phyloP scores from a whole-genome alignment of 2,113 vertebrate genomes.

The Nesoenas mayeri region DNA sequence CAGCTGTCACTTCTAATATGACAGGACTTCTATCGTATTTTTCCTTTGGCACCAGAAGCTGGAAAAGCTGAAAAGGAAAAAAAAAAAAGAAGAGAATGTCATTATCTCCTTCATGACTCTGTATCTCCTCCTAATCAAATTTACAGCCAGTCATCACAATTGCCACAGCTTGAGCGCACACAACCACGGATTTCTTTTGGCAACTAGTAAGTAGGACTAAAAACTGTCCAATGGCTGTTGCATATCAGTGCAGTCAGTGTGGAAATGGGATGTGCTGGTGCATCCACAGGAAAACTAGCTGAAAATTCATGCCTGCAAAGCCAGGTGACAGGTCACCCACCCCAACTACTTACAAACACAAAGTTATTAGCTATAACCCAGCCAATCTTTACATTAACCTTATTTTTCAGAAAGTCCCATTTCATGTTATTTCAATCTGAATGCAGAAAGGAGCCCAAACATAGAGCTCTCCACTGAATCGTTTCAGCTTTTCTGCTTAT shows the following conservation, averaged over 20 bases:
- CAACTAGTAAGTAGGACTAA: not conserved
- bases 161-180: not conserved
- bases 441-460: not conserved
- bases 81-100: not conserved
- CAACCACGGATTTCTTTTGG: not conserved
- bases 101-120: not conserved
- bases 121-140: not conserved
- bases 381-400: not conserved
- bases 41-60: slow-evolving; percentile 81
- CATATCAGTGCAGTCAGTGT: not conserved
- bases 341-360: not conserved
- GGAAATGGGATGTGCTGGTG: not conserved
- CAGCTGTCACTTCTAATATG: slow-evolving; percentile 89
- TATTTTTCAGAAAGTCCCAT: not conserved
- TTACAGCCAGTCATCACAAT: not conserved
- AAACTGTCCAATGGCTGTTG: not conserved
- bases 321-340: not conserved
- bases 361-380: not conserved
- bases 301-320: not conserved
- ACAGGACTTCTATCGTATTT: slow-evolving; percentile 81
- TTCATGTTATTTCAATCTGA: not conserved
- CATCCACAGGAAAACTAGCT: not conserved
- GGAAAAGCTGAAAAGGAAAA: slow-evolving; percentile 78
- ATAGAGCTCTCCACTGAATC: not conserved
- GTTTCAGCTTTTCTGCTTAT: slow-evolving; percentile 11